A percentile compares a stretch with the other conserved stretches of the same genome.
Evolutionary conservation across 2,113 vertebrate genomes (phyloP).

Genomic region (Pachypanchax playfairii): DNA sequence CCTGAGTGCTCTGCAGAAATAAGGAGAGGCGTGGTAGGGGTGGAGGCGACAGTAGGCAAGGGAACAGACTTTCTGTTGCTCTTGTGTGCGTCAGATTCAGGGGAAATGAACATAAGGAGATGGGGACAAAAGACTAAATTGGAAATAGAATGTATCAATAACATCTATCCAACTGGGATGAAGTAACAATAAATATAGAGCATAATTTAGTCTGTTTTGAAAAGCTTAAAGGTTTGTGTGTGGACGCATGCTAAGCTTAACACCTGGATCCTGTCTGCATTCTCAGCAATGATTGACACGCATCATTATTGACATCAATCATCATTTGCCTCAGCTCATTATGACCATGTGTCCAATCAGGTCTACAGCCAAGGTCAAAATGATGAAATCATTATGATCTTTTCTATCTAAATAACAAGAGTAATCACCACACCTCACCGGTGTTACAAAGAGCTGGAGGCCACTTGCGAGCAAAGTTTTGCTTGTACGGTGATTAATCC

Average conservation of each 20-base stretch:
- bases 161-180: too few relatives aligned
- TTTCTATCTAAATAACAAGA: constrained; percentile 63
- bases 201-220: background rate
- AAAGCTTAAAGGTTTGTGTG: background rate
- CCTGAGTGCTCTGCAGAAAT: constrained; percentile 60
- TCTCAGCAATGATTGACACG: constrained; percentile 64
- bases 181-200: too few relatives aligned
- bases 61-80: background rate
- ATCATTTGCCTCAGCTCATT: constrained; percentile 69
- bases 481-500: constrained; percentile 65
- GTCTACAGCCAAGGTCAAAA: constrained; percentile 74
- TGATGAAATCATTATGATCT: constrained; percentile 65
- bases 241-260: constrained; percentile 1
- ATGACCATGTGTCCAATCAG: constrained; percentile 66
- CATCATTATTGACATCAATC: constrained; percentile 72
- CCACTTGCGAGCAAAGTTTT: constrained; percentile 30
- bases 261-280: constrained; percentile 54
- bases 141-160: too few relatives aligned
- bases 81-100: too few relatives aligned
- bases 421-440: constrained; percentile 57
- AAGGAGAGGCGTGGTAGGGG: constrained; percentile 41
- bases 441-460: constrained; percentile 9
- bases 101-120: too few relatives aligned
- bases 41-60: constrained; percentile 17
- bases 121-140: background rate